Evolutionary conservation across 2,113 vertebrate species (phyloP).

Genomic region (Sula dactylatra): DNA sequence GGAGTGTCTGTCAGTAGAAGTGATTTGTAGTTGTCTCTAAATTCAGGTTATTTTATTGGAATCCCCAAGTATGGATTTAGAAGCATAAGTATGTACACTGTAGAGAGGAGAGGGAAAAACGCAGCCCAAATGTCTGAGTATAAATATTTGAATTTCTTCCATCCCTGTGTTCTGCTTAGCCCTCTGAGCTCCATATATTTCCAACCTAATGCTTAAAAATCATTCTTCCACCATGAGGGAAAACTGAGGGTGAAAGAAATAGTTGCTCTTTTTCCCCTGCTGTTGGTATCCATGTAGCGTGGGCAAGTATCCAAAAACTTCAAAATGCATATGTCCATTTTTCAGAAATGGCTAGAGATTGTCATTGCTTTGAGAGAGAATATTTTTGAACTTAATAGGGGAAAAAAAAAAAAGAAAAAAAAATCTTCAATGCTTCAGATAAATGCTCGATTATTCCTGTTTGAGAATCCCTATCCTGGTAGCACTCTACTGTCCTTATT

Average conservation of each 20-base stretch:
- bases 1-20: not conserved
- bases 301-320: not conserved
- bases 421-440: not conserved
- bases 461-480: not conserved
- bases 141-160: not conserved
- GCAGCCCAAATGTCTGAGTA: not conserved
- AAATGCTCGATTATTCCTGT: not conserved
- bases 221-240: not conserved
- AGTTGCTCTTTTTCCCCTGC: not conserved
- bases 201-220: not conserved
- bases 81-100: not conserved
- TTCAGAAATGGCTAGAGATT: not conserved
- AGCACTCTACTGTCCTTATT: not conserved
- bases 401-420: not conserved
- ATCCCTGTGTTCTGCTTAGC: not conserved
- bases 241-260: not conserved
- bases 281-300: accelerated
- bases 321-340: not conserved
- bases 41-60: not conserved
- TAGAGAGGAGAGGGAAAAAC: not conserved
- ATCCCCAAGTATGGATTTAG: not conserved
- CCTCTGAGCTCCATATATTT: not conserved
- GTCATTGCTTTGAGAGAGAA: not conserved
- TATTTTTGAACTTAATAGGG: not conserved
- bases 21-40: not conserved